Evolutionary conservation across 2,888 invertebrate species (phyloP), one percentile per base, ranked within the genome.

Genomic region (Mythimna ferrago): DNA sequence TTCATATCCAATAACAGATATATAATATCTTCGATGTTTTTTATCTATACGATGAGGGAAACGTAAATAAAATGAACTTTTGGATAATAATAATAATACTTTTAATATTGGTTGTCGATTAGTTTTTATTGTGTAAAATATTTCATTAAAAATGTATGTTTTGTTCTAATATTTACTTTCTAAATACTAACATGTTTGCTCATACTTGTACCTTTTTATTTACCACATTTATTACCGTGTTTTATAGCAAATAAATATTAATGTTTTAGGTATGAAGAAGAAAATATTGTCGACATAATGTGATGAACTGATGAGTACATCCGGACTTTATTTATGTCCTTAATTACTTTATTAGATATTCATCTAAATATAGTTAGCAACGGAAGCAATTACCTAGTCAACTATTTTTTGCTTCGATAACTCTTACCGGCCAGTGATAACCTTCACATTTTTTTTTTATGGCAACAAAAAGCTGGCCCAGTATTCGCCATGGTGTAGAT

Each of bases 401-500:
- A 11, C 10, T 19, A 16, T 16, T 6, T 14, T 54, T 57, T n/a
- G 21, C 19, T 60, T 53, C 10, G 7, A 6, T 14, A 35, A 21
- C 26, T 26, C 6, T 48, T 16, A 21, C 48, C 61, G 32, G 41
- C 21, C 26, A 6, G 7, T 41, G 61, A 66, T 53, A 62, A 63
- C 11, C 26, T 63, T 58, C 11, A 26, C 7, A 0, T 11, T 3
- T 51, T 38, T 41, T 26, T 21, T 26, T 19, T 26, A 38, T n/a
- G 14, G 14, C n/a, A 11, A 35, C 4, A 19, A n/a, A 32, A 41
- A 35, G 7, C 26, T 69, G 10, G 32, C 41, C 56, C 48, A 58
- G 35, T 6, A 26, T 38, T 51, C 11, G 9, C 69, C 44, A 60
- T 53, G 64, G 38, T 75, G 35, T 54, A 21, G 38, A 21, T 21